Percentiles rank a stretch among this genome's conserved stretches.
These are phyloP conservation scores for Lytechinus pictus DNA, from an alignment of 35 echinoderm and acorn worm species.

Conservation along the genomic window DNA sequence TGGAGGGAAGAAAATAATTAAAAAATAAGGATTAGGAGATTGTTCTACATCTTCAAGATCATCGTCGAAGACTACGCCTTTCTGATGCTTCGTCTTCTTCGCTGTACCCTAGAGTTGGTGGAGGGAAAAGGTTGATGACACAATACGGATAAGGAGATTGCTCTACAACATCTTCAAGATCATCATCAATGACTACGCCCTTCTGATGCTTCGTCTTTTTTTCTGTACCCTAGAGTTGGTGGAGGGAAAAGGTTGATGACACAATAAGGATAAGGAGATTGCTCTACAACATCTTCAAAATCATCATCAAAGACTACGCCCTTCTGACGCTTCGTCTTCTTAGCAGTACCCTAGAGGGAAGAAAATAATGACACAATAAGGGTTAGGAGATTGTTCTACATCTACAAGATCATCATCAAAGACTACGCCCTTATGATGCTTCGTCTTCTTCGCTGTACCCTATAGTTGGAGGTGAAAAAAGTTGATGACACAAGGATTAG, in stretches of 20 bases:
- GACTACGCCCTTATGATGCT: slow-evolving; percentile 23
- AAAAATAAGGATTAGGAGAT: slow-evolving; percentile 24
- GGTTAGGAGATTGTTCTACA: slow-evolving; percentile 27
- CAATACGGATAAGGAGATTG: slow-evolving; percentile 37
- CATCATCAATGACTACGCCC: slow-evolving; percentile 28
- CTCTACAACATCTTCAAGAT: neutral
- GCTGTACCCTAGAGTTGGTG: neutral
- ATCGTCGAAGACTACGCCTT: slow-evolving; percentile 35
- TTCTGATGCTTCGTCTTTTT: slow-evolving; percentile 19
- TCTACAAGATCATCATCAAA: slow-evolving; percentile 24
- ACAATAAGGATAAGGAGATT: slow-evolving; percentile 35
- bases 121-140: no score
- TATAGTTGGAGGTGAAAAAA: neutral
- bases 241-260: no score
- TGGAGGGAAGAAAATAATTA: neutral
- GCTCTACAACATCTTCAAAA: neutral
- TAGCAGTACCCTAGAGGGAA: neutral
- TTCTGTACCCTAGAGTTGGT: neutral
- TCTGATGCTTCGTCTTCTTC: slow-evolving; percentile 29
- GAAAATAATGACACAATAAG: neutral
- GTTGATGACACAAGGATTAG: neutral
- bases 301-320: slow-evolving; percentile 42
- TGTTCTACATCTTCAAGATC: neutral
- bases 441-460: neutral
- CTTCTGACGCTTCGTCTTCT: slow-evolving; percentile 33